phyloP scores from a whole-genome alignment of 2,888 invertebrate genomes.

The Ecdyonurus torrentis region DNA sequence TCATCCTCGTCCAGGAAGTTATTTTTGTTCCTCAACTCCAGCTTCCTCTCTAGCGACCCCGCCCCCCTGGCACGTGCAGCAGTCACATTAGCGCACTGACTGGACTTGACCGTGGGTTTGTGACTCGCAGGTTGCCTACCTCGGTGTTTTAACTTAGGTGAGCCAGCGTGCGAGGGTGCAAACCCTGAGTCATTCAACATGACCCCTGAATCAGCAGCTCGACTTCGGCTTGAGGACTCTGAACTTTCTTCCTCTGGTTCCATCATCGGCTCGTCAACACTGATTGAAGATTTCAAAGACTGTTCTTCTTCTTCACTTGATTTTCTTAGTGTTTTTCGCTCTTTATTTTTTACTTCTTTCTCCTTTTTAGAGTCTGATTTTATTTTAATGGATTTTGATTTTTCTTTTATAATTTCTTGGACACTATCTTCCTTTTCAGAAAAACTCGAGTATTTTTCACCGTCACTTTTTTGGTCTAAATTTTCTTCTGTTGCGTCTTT shows the following conservation, averaged over 20 bases:
- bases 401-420: no score
- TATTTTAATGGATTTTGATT: no score
- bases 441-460: no score
- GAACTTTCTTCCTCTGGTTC: background rate
- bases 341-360: background rate
- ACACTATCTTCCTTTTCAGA: no score
- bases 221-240: background rate
- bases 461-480: no score
- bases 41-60: background rate
- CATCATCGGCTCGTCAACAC: background rate
- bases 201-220: background rate
- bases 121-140: background rate
- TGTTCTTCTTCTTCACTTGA: conserved; percentile 12
- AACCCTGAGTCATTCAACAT: background rate
- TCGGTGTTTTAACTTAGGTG: background rate
- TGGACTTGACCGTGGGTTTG: background rate
- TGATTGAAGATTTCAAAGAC: background rate
- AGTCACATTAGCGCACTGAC: background rate
- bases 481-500: no score
- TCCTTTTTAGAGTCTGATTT: background rate
- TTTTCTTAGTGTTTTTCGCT: conserved; percentile 10
- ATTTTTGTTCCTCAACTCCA: background rate
- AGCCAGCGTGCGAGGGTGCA: background rate
- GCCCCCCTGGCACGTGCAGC: background rate
- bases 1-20: conserved; percentile 8